These are phyloP conservation scores for Dinocampus coccinellae DNA, from an alignment of 2,888 invertebrate genomes.

Conservation along the genomic window DNA sequence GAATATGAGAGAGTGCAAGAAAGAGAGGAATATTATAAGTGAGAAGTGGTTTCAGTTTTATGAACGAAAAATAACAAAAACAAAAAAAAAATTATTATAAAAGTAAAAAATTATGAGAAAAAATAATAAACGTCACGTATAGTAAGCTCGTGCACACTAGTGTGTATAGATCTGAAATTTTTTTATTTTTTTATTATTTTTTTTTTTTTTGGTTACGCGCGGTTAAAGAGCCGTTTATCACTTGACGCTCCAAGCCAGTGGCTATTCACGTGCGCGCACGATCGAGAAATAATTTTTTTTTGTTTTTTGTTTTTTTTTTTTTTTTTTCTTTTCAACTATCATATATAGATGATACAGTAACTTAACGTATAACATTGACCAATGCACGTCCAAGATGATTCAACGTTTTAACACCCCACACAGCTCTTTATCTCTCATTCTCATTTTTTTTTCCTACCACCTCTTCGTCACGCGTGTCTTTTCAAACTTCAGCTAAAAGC, in stretches of 20 bases:
- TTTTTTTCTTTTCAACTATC: no score
- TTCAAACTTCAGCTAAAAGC: background rate
- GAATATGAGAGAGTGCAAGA: background rate
- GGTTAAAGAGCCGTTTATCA: constrained; percentile 48
- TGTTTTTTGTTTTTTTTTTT: no score
- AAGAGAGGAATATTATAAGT: background rate
- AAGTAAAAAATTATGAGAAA: no score
- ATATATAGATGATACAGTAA: background rate
- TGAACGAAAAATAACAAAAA: constrained; percentile 33
- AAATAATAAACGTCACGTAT: background rate
- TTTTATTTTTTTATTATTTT: no score
- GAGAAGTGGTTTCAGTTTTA: background rate
- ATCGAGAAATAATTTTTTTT: constrained; percentile 1
- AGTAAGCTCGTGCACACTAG: background rate
- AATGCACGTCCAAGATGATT: background rate
- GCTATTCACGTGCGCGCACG: constrained; percentile 20
- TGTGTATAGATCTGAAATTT: constrained; percentile 34
- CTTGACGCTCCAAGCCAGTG: constrained; percentile 41
- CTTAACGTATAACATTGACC: background rate
- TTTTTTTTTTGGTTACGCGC: constrained; percentile 40
- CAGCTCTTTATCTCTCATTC: background rate
- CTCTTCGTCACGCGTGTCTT: background rate
- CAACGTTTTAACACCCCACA: background rate
- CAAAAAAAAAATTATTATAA: constrained; percentile 41
- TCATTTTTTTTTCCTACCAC: no score